phyloP scores from a whole-genome alignment of 2,797 vertebrate species.

The Cynopterus sphinx region DNA sequence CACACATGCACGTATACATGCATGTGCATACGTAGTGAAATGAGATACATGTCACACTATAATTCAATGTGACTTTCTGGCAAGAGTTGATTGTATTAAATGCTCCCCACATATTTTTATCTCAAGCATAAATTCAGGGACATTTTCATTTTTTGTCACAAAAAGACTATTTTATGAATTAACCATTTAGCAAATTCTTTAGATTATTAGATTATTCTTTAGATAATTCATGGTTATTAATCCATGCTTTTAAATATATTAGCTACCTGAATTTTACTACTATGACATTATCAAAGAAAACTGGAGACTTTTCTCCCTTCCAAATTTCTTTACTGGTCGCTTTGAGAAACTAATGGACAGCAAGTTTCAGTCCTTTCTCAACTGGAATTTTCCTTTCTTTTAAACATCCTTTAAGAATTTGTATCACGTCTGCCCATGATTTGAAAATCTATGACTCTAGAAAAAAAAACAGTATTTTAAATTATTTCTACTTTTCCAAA shows the following conservation, averaged over 20 bases:
- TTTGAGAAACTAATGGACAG: constrained; percentile 48
- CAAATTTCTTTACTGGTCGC: constrained; percentile 66
- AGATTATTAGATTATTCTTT: constrained; percentile 75
- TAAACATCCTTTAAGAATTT: constrained; percentile 66
- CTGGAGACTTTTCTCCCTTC: constrained; percentile 53
- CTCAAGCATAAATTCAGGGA: constrained; percentile 40
- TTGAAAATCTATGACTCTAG: constrained; percentile 66
- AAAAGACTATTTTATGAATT: constrained; percentile 80
- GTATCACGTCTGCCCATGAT: constrained; percentile 48
- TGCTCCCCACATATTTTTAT: constrained; percentile 58
- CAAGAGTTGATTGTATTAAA: constrained; percentile 34
- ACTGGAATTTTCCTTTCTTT: constrained; percentile 43
- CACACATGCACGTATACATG: too few species aligned
- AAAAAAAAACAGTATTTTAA: constrained; percentile 65
- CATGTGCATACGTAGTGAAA: neutral
- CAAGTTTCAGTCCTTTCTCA: constrained; percentile 49
- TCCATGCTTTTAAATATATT: constrained; percentile 84
- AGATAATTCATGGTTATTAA: constrained; percentile 77
- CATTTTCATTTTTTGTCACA: constrained; percentile 57
- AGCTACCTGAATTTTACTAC: constrained; percentile 79
- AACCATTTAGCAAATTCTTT: constrained; percentile 83
- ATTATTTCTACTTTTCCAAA: constrained; percentile 75
- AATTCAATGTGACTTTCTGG: neutral
- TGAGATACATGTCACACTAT: neutral
- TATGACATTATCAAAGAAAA: constrained; percentile 76